Evolutionary conservation across 2,888 invertebrate species (phyloP).

Genomic region (Microctonus brassicae): DNA sequence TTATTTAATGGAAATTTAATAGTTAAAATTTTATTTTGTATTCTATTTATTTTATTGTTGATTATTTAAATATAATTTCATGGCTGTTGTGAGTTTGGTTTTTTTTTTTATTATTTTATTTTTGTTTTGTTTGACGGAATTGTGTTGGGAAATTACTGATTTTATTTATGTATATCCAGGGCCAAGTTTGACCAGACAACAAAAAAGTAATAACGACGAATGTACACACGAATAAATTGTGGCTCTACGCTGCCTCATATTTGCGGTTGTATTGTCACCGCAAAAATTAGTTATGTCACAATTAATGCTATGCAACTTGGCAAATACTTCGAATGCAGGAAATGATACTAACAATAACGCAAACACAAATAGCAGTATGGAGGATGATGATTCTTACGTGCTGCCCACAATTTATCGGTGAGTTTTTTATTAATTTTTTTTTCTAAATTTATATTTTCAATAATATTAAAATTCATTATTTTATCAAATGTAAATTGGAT

Average conservation of each 20-base stretch:
- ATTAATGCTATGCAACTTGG: slow-evolving; percentile 79
- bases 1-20: background rate
- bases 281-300: slow-evolving; percentile 74
- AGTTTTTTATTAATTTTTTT: slow-evolving; percentile 28
- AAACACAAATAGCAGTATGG: slow-evolving; percentile 85
- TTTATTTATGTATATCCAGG: background rate
- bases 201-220: slow-evolving; percentile 32
- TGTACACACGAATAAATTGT: slow-evolving; percentile 41
- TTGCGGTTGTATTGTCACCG: slow-evolving; percentile 29
- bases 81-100: too few species aligned
- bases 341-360: slow-evolving; percentile 75
- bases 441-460: too few species aligned
- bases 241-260: slow-evolving; percentile 38
- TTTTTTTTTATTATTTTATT: too few species aligned
- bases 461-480: too few species aligned
- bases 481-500: too few species aligned
- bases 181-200: background rate
- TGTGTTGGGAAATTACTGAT: background rate
- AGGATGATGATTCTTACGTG: slow-evolving; percentile 82
- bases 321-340: slow-evolving; percentile 66
- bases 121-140: background rate
- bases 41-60: background rate
- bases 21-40: background rate
- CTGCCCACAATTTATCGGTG: slow-evolving; percentile 92
- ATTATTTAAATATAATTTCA: background rate